phyloP scores from a whole-genome alignment of 2,113 vertebrate genomes.

The Morone chrysops region DNA sequence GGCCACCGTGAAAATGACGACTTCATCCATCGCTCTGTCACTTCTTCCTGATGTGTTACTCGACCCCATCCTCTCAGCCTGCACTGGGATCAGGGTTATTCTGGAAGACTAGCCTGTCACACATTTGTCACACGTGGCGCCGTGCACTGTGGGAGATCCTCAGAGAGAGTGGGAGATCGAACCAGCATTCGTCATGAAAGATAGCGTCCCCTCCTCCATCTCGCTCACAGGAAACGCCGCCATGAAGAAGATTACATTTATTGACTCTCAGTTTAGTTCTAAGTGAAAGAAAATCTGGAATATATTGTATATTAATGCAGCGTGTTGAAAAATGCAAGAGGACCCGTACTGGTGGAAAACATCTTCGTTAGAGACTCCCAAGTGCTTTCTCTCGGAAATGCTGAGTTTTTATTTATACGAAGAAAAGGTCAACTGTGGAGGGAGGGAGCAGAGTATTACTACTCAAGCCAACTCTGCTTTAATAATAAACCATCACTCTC shows the following conservation, averaged over 20 bases:
- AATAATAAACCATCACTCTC: constrained; percentile 41
- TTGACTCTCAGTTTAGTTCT: constrained; percentile 19
- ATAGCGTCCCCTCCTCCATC: constrained; percentile 19
- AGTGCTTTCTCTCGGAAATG: not conserved
- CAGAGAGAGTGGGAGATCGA: constrained; percentile 37
- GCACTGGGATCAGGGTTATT: not conserved
- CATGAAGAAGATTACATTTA: constrained; percentile 2
- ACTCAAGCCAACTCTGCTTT: constrained; percentile 41
- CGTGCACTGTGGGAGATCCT: constrained; percentile 42
- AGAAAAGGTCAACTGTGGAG: constrained; percentile 31
- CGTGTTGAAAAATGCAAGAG: constrained; percentile 19
- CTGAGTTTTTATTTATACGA: constrained; percentile 41
- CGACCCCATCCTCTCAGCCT: not conserved
- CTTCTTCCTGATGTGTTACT: not conserved
- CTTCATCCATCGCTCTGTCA: constrained; percentile 7
- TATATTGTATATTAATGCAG: constrained; percentile 20
- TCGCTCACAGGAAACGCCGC: constrained; percentile 15
- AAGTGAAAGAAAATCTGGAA: not conserved
- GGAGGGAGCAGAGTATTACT: not conserved
- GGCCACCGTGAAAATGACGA: constrained; percentile 4
- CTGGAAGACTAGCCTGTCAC: constrained; percentile 5
- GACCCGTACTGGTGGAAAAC: not conserved
- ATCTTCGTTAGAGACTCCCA: not conserved
- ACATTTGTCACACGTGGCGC: constrained; percentile 31
- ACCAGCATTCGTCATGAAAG: constrained; percentile 8